These are phyloP conservation scores for Altica lythri DNA, from an alignment of 2,888 invertebrate genomes.

Conservation along the genomic window DNA sequence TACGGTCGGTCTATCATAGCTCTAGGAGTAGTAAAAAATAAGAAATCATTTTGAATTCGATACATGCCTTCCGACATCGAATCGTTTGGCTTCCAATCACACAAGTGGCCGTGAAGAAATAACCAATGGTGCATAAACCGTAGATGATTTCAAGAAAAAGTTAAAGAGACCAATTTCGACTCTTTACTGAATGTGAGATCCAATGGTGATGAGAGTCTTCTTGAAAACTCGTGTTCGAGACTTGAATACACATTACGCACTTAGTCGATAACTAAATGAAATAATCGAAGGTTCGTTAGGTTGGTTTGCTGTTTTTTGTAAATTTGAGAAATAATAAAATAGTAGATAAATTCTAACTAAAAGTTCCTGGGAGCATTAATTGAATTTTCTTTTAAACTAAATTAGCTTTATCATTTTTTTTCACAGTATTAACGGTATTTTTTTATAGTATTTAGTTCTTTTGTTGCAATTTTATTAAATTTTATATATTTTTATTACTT, in stretches of 20 bases:
- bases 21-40: too few species aligned
- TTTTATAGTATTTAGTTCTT: too few species aligned
- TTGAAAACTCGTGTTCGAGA: conserved; percentile 26
- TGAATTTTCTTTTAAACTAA: too few species aligned
- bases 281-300: conserved; percentile 15
- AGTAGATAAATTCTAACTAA: too few species aligned
- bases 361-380: too few species aligned
- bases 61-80: conserved; percentile 14
- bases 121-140: conserved; percentile 25
- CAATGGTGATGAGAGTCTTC: conserved; percentile 14
- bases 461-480: too few species aligned
- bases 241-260: conserved; percentile 30
- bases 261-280: conserved; percentile 26
- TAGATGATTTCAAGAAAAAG: conserved; percentile 23
- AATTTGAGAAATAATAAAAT: too few species aligned
- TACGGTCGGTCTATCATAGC: too few species aligned
- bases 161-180: conserved; percentile 29
- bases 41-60: conserved; percentile 21
- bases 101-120: conserved; percentile 27
- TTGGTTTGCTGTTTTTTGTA: not conserved
- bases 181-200: too few species aligned
- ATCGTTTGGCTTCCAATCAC: conserved; percentile 27
- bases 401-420: too few species aligned
- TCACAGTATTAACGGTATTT: too few species aligned
- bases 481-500: too few species aligned